A percentile compares a stretch with the other conserved stretches of the same genome.
These are phyloP conservation scores for Sphecodes monilicornis DNA, from an alignment of 2,888 invertebrate species.

Conservation along the genomic window DNA sequence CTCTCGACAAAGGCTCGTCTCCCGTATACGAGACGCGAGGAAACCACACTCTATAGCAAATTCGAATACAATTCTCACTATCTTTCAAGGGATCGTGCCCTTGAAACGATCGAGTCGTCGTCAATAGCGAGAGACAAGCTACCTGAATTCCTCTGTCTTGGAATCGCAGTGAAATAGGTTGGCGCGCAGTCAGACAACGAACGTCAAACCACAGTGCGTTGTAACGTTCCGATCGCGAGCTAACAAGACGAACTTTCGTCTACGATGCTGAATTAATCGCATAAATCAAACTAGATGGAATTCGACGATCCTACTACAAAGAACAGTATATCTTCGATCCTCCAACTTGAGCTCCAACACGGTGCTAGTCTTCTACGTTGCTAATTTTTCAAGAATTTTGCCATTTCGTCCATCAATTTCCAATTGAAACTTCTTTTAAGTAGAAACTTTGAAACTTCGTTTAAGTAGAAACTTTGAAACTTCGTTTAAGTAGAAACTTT, in stretches of 20 bases:
- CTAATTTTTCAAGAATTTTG: no score
- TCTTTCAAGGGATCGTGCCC: constrained; percentile 25
- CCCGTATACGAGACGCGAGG: neutral
- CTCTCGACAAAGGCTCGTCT: neutral
- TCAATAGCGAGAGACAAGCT: neutral
- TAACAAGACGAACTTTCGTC: neutral
- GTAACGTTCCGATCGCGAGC: neutral
- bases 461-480: no score
- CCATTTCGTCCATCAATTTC: no score
- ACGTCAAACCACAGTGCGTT: neutral
- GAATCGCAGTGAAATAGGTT: constrained; percentile 23
- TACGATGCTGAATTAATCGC: neutral
- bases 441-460: no score
- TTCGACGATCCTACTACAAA: neutral
- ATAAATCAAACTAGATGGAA: neutral
- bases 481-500: no score
- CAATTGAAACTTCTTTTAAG: no score
- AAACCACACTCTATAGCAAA: neutral
- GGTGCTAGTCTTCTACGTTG: no score
- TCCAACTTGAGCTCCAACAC: no score
- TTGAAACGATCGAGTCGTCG: neutral
- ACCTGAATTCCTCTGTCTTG: neutral
- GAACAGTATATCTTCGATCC: neutral
- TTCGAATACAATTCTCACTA: constrained; percentile 8
- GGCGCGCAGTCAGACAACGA: constrained; percentile 23